Percentiles rank a stretch among this genome's conserved stretches.
Conservation (phyloP, 1,140 invertebrate genomes). For the Andricus grossulariae region DNA sequence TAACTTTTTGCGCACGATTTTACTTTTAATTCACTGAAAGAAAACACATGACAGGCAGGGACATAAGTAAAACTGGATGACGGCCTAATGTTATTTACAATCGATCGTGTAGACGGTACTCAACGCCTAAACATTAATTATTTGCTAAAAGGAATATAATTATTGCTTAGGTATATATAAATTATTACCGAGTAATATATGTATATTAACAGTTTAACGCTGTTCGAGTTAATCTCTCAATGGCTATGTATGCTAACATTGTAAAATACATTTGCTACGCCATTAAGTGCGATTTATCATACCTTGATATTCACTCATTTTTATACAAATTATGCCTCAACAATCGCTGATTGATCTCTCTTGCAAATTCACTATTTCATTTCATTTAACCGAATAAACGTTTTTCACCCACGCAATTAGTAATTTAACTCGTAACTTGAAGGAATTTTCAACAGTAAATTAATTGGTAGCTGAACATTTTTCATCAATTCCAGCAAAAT, state of each 20-base stretch:
- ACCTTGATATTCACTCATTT: background rate
- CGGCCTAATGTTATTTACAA: conserved; percentile 22
- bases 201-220: background rate
- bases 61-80: conserved; percentile 14
- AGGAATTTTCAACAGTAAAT: too few relatives aligned
- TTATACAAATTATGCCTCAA: background rate
- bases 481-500: background rate
- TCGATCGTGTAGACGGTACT: conserved; percentile 2
- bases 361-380: too few relatives aligned
- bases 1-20: too few relatives aligned
- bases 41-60: conserved; percentile 2
- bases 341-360: background rate
- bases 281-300: conserved; percentile 1
- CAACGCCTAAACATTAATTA: conserved; percentile 29
- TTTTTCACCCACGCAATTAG: too few relatives aligned
- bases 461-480: background rate
- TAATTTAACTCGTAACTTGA: too few relatives aligned
- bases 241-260: background rate
- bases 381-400: too few relatives aligned
- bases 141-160: conserved; percentile 27
- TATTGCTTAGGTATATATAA: conserved; percentile 2
- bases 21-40: background rate
- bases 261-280: conserved; percentile 5
- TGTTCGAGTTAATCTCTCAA: background rate
- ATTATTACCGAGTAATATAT: background rate